Base-by-base conservation (phyloP, 2,797 vertebrate genomes). In the Neostethus bicornis region DNA sequence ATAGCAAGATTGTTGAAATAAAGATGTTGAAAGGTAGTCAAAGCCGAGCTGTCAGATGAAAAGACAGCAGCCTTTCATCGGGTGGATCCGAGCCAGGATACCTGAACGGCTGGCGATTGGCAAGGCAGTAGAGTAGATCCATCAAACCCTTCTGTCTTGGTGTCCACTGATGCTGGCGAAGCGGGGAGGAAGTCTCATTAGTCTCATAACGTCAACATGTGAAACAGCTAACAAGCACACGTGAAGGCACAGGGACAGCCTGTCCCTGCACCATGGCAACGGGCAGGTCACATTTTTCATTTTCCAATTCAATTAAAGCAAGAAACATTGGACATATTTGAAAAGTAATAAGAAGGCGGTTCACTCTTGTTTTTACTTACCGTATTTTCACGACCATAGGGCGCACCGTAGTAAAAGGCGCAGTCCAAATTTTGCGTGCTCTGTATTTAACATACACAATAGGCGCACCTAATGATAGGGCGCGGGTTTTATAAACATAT, bases 41-140 rank as follows among this genome's bases (percentile, higher is more conserved):
- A 21, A 62, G 49, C 50, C 49, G 2, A 19, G 51, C 31, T 25
- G 49, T 16, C 4, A 52, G 2, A 31, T 62, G 60, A 41, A 63
- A 26, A 51, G 13, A 50, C 20, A 43, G 50, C 29, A 35, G 37
- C 48, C 37, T 16, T 7, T 38, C 31, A 6, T 23, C 13, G 13
- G 4, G 5, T 21, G 48, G 17, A 12, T 51, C 45, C 12, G 25
- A 45, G 48, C 44, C 55, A 50, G 37, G 28, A 24, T 64, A 70
- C 67, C 70, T 70, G 57, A 14, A 23, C 13, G 21, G 34, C 61
- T 51, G 65, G 28, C 7, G 12, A 46, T 3, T 53, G 60, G 51
- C 26, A 1, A 53, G 39, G 51, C 39, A 21, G 67, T 37, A 23
- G 37, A 73, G 70, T 52, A 67, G 21, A 75, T 80, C 65, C 63